Evolutionary conservation across 2,113 vertebrate species (phyloP).

Genomic region (Dicentrarchus labrax): DNA sequence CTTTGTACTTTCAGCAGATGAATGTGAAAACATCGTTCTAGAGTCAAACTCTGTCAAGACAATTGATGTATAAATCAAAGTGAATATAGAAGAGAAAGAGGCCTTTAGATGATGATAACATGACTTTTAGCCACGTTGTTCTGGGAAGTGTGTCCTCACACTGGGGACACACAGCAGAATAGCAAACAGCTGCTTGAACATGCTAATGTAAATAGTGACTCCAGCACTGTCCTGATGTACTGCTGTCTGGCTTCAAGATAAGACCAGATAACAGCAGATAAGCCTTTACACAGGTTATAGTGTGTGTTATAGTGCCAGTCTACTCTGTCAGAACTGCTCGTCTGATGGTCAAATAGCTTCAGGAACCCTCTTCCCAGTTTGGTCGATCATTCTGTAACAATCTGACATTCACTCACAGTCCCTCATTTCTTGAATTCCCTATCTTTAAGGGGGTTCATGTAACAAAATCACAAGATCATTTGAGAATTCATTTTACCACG

Average conservation of each 20-base stretch:
- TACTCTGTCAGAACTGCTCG: neutral
- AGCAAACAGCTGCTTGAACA: conserved; percentile 19
- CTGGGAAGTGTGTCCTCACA: neutral
- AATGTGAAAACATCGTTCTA: neutral
- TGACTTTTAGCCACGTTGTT: conserved; percentile 4
- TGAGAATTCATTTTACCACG: too few relatives aligned
- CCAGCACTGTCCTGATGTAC: neutral
- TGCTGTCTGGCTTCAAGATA: neutral
- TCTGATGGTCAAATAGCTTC: too few relatives aligned
- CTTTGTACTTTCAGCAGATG: too few relatives aligned
- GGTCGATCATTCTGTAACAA: too few relatives aligned
- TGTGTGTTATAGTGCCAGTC: neutral
- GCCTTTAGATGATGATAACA: neutral
- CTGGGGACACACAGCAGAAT: conserved; percentile 1
- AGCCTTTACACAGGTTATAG: neutral
- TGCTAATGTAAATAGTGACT: neutral
- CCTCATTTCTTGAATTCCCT: too few relatives aligned
- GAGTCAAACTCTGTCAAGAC: neutral
- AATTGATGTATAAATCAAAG: neutral
- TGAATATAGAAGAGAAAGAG: neutral
- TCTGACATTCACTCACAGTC: too few relatives aligned
- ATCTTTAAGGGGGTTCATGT: too few relatives aligned
- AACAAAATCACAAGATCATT: too few relatives aligned
- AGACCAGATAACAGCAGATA: conserved; percentile 2
- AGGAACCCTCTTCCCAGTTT: too few relatives aligned